A percentile compares a stretch with the other conserved stretches of the same genome.
These are phyloP conservation scores for Epizoanthus rinbou DNA, from an alignment of 92 coral and sea anemone genomes.

Conservation along the genomic window DNA sequence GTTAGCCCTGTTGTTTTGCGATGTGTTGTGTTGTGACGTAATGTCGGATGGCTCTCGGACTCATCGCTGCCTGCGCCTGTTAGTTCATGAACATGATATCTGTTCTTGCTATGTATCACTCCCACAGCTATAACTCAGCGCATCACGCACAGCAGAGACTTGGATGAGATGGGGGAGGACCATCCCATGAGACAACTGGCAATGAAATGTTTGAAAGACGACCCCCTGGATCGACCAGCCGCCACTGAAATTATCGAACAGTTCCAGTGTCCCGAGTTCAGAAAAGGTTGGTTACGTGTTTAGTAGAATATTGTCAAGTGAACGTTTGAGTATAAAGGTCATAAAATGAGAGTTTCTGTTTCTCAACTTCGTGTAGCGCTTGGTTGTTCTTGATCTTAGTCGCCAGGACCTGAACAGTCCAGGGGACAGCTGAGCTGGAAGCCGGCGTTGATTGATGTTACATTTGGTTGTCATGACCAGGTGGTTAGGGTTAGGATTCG, in stretches of 20 bases:
- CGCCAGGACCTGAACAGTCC: too few relatives aligned
- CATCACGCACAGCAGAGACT: conserved; percentile 31
- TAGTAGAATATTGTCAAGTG: too few relatives aligned
- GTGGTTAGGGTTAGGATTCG: too few relatives aligned
- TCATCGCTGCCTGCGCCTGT: too few relatives aligned
- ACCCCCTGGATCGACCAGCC: conserved; percentile 7
- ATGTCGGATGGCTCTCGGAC: background rate
- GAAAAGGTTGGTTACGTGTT: conserved; percentile 2
- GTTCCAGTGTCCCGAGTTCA: conserved; percentile 9
- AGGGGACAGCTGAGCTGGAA: too few relatives aligned
- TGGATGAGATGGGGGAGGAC: conserved; percentile 33
- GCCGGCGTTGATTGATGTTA: too few relatives aligned
- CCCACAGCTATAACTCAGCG: conserved; percentile 7
- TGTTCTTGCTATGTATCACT: background rate
- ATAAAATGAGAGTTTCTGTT: too few relatives aligned
- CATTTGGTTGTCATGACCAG: too few relatives aligned
- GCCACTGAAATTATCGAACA: conserved; percentile 10
- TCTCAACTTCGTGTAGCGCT: too few relatives aligned
- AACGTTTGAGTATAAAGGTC: too few relatives aligned
- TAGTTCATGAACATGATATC: background rate
- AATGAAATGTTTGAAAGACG: conserved; percentile 1
- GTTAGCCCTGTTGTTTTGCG: too few relatives aligned
- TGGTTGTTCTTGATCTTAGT: too few relatives aligned
- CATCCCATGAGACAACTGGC: conserved; percentile 23
- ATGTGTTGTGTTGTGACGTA: background rate